Evolutionary conservation across 1,140 invertebrate genomes (phyloP).

Genomic region (Bombyx mori): DNA sequence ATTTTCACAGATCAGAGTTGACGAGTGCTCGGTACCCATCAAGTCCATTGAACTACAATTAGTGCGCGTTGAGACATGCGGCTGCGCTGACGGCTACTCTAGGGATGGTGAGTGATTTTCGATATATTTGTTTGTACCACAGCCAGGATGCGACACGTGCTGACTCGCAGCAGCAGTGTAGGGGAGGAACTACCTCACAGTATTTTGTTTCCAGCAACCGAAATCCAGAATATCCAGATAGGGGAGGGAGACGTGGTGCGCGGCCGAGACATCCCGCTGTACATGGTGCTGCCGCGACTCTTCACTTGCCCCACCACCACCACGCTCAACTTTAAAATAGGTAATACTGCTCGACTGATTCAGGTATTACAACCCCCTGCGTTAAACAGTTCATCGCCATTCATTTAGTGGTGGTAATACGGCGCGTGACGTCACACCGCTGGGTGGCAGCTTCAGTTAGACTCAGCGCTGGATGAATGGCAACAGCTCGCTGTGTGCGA

Average conservation of each 20-base stretch:
- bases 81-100: constrained; percentile 94
- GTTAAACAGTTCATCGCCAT: too few species aligned
- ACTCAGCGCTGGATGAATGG: too few species aligned
- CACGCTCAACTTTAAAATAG: constrained; percentile 96
- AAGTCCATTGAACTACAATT: constrained; percentile 96
- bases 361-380: background rate
- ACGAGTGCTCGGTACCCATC: constrained; percentile 76
- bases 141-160: too few species aligned
- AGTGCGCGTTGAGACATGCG: constrained; percentile 95
- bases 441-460: too few species aligned
- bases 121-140: too few species aligned
- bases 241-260: constrained; percentile 91
- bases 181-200: too few species aligned
- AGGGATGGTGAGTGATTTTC: constrained; percentile 81
- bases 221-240: constrained; percentile 98
- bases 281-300: constrained; percentile 95
- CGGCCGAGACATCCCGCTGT: constrained; percentile 89
- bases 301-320: constrained; percentile 95
- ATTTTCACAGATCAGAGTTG: constrained; percentile 51
- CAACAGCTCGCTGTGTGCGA: too few species aligned
- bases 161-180: too few species aligned
- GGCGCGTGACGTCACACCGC: too few species aligned
- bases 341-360: constrained; percentile 64
- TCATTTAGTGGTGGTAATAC: too few species aligned
- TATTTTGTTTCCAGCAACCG: constrained; percentile 81